Conservation (phyloP, 2,113 vertebrate genomes). For the Chloropsis hardwickii region DNA sequence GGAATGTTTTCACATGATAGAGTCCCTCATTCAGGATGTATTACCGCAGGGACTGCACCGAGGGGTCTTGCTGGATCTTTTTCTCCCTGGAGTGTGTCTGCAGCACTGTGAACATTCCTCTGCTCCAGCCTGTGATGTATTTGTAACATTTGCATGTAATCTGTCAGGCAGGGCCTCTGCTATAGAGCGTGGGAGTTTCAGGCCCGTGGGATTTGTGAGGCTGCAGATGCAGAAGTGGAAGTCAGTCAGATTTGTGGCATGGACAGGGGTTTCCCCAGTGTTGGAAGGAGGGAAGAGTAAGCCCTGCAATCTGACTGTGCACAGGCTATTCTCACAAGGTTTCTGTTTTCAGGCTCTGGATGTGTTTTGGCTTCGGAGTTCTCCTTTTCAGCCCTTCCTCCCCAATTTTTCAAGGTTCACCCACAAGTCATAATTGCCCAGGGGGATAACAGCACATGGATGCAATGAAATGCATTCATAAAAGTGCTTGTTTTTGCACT, state of each 20-base stretch:
- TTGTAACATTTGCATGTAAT: slow-evolving; percentile 46
- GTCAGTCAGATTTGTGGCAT: slow-evolving; percentile 14
- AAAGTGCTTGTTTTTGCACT: neutral
- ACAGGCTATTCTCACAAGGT: neutral
- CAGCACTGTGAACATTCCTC: neutral
- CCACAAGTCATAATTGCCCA: slow-evolving; percentile 27
- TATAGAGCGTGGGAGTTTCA: slow-evolving; percentile 23
- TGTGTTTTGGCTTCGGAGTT: neutral
- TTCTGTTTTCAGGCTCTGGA: neutral
- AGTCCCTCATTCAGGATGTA: neutral
- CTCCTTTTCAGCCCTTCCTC: neutral
- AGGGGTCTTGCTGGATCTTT: neutral
- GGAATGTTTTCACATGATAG: slow-evolving; percentile 27
- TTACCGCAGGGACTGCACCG: neutral
- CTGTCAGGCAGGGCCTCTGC: slow-evolving; percentile 32
- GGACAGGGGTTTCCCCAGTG: neutral
- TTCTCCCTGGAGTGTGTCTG: neutral
- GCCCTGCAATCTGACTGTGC: neutral
- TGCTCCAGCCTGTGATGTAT: neutral
- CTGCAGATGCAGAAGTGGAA: slow-evolving; percentile 42
- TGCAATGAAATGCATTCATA: slow-evolving; percentile 33
- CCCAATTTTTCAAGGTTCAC: slow-evolving; percentile 30
- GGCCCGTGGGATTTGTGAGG: slow-evolving; percentile 4
- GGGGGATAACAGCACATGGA: slow-evolving; percentile 27
- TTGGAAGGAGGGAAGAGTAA: neutral